These are phyloP conservation scores for Tragelaphus strepsiceros DNA, from an alignment of 2,113 vertebrate species.

Conservation along the genomic window DNA sequence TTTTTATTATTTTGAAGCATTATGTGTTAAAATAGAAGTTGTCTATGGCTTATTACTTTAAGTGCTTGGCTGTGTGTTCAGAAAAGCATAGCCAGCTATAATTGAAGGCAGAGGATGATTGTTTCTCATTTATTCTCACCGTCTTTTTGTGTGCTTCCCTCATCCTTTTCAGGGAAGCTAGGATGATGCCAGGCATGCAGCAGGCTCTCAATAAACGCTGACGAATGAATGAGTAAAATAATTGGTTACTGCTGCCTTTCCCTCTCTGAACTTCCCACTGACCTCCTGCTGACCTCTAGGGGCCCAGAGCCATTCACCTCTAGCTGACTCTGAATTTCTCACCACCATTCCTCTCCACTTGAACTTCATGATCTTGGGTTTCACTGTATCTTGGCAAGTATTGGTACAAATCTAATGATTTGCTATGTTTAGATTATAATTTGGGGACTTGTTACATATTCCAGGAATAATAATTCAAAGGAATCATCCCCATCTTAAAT, in stretches of 20 bases:
- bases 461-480: not conserved
- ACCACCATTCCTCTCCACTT: not conserved
- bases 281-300: not conserved
- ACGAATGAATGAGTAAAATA: not conserved
- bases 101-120: not conserved
- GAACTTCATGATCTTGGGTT: not conserved
- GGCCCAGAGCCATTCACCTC: not conserved
- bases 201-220: not conserved
- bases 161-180: not conserved
- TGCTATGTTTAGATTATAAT: not conserved
- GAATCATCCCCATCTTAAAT: not conserved
- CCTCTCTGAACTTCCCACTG: not conserved
- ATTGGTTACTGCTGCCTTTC: not conserved
- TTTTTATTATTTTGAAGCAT: not conserved
- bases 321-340: not conserved
- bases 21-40: not conserved
- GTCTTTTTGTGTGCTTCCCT: not conserved
- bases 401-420: not conserved
- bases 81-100: not conserved
- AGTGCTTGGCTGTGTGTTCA: not conserved
- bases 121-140: not conserved
- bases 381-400: not conserved
- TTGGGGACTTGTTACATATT: not conserved
- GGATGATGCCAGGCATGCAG: not conserved
- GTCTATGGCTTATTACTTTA: not conserved